Evolutionary conservation across 2,888 invertebrate genomes (phyloP).

Genomic region (Andrena fulva): DNA sequence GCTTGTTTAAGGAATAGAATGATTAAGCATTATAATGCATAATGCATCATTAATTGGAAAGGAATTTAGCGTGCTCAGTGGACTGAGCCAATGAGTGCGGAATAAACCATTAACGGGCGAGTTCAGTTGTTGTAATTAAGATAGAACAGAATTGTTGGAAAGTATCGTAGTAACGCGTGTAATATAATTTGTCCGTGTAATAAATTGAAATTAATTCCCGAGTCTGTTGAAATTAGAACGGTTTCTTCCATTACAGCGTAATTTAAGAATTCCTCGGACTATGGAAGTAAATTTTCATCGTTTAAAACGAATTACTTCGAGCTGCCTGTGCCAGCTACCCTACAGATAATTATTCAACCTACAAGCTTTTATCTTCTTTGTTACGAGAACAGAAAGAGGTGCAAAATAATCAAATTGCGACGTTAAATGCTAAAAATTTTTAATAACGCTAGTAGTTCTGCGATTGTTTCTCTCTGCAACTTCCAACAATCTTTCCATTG

Average conservation of each 20-base stretch:
- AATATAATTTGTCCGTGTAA: slow-evolving; percentile 14
- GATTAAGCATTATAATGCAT: background rate
- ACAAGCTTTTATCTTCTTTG: background rate
- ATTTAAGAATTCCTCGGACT: background rate
- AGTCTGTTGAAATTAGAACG: background rate
- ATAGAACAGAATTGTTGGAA: background rate
- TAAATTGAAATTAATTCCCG: slow-evolving; percentile 4
- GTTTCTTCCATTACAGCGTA: slow-evolving; percentile 4
- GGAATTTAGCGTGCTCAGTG: slow-evolving; percentile 3
- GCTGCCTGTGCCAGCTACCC: background rate
- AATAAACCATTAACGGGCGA: slow-evolving; percentile 24
- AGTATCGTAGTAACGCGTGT: slow-evolving; percentile 1
- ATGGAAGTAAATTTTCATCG: background rate
- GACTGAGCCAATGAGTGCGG: background rate
- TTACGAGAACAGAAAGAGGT: background rate
- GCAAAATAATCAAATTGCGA: background rate
- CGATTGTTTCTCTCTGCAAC: background rate
- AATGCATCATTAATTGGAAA: slow-evolving; percentile 1
- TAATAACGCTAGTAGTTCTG: background rate
- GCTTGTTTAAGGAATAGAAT: background rate
- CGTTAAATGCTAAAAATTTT: background rate
- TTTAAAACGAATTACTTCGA: background rate
- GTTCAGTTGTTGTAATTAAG: slow-evolving; percentile 16
- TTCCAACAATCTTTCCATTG: no score
- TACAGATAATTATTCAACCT: background rate